A percentile compares a stretch with the other conserved stretches of the same genome.
Evolutionary conservation across 2,797 vertebrate species (phyloP).

Genomic region (Takifugu ocellatus): DNA sequence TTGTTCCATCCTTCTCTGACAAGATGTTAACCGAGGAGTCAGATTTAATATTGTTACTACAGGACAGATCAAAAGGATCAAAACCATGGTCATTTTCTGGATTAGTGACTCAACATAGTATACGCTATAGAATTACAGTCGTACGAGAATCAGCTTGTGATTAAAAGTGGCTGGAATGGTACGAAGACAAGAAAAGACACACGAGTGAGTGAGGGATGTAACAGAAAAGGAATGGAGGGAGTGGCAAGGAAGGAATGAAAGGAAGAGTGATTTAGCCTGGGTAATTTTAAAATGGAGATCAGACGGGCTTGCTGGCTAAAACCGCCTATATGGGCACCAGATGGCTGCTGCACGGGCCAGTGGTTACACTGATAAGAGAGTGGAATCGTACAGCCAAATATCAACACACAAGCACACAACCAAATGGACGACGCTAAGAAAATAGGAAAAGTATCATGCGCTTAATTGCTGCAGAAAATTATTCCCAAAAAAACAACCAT

Average conservation of each 20-base stretch:
- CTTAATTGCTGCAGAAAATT: no score
- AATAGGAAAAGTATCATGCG: slow-evolving; percentile 3
- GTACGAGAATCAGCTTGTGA: not conserved
- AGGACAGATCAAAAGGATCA: slow-evolving; percentile 1
- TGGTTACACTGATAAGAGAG: slow-evolving; percentile 72
- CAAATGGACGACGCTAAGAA: slow-evolving; percentile 53
- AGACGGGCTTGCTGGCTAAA: slow-evolving; percentile 33
- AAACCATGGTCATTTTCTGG: slow-evolving; percentile 2
- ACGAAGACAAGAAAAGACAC: slow-evolving; percentile 7
- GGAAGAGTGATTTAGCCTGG: slow-evolving; percentile 19
- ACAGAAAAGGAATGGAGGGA: not conserved
- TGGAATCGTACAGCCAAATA: slow-evolving; percentile 59
- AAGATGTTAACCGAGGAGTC: no score
- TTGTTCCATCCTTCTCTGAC: no score
- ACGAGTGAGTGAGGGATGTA: not conserved
- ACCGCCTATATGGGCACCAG: slow-evolving; percentile 53
- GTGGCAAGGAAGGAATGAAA: slow-evolving; percentile 8
- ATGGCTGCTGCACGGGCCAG: slow-evolving; percentile 56
- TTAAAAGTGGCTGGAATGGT: slow-evolving; percentile 1
- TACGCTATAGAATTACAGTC: not conserved
- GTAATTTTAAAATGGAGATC: slow-evolving; percentile 27
- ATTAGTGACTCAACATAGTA: slow-evolving; percentile 2
- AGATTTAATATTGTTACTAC: no score
- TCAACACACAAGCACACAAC: slow-evolving; percentile 16
- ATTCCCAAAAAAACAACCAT: no score